Percentiles rank a stretch among this genome's conserved stretches.
Conservation (phyloP, 2,888 invertebrate species). For the Heteromyza rotundicornis region DNA sequence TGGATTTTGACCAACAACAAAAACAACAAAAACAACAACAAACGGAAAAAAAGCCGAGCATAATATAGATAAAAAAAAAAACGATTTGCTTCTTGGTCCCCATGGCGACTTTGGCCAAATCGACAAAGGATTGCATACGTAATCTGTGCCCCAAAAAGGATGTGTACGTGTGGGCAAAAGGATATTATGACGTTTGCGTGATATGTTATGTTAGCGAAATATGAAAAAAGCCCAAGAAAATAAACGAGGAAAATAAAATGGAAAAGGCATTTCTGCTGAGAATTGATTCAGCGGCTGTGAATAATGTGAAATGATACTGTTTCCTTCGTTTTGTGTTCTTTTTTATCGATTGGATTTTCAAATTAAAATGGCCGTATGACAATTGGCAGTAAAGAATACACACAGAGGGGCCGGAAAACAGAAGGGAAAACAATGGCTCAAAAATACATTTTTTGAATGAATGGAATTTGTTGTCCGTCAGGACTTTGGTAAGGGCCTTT, state of each 20-base stretch:
- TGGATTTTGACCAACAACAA: constrained; percentile 13
- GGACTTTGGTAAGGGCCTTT: no score
- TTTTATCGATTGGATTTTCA: not conserved
- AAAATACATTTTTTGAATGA: no score
- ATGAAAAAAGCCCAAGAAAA: no score
- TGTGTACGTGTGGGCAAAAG: constrained; percentile 8
- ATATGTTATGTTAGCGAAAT: no score
- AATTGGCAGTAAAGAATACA: no score
- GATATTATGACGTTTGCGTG: constrained; percentile 16
- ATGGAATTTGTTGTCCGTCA: no score
- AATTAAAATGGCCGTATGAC: not conserved
- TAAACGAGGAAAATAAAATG: not conserved
- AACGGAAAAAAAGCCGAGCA: not conserved
- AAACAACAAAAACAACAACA: not conserved
- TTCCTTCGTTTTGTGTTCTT: constrained; percentile 7
- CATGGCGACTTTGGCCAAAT: constrained; percentile 13
- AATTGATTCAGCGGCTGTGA: constrained; percentile 12
- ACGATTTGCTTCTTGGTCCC: not conserved
- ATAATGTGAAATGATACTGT: constrained; percentile 13
- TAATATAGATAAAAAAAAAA: not conserved
- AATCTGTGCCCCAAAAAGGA: constrained; percentile 1
- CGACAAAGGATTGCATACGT: constrained; percentile 22
- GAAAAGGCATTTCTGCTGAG: not conserved
- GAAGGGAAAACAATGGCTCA: no score
- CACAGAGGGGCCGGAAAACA: no score